Evolutionary conservation across 2,797 vertebrate species (phyloP).

Genomic region (Novumbra hubbsi): DNA sequence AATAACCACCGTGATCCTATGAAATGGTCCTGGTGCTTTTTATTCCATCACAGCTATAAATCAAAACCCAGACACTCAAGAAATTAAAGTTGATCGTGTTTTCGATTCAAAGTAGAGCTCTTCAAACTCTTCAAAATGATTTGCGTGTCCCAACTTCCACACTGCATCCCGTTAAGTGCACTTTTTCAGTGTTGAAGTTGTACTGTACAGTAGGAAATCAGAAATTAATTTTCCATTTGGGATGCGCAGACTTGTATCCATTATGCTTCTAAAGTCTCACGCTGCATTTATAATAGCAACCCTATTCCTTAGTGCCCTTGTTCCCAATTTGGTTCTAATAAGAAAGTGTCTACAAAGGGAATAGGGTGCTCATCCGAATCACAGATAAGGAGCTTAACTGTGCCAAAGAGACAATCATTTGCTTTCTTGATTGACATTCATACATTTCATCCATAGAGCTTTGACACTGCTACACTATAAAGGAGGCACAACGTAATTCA

Average conservation of each 20-base stretch:
- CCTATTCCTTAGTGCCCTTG: background rate
- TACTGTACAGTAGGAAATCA: background rate
- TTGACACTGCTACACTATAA: background rate
- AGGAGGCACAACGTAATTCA: background rate
- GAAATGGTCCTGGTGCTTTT: constrained; percentile 60
- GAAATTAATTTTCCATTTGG: background rate
- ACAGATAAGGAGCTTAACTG: background rate
- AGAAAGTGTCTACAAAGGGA: background rate
- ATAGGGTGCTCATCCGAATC: background rate
- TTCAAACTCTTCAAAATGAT: constrained; percentile 25
- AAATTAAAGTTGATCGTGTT: constrained; percentile 61
- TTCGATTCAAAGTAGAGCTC: constrained; percentile 52
- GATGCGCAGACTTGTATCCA: background rate
- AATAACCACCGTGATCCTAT: constrained; percentile 69
- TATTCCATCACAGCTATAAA: constrained; percentile 66
- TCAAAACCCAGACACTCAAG: constrained; percentile 64
- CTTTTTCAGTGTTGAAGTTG: background rate
- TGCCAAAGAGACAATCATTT: background rate
- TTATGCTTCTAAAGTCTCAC: too few relatives aligned
- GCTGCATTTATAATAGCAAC: background rate
- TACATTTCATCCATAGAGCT: background rate
- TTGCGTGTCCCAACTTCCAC: constrained; percentile 1
- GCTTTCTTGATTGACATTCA: background rate
- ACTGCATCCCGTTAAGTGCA: background rate
- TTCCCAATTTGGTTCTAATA: background rate